phyloP scores from a whole-genome alignment of 64 coral and sea anemone genomes.

The Catalaphyllia jardinei region DNA sequence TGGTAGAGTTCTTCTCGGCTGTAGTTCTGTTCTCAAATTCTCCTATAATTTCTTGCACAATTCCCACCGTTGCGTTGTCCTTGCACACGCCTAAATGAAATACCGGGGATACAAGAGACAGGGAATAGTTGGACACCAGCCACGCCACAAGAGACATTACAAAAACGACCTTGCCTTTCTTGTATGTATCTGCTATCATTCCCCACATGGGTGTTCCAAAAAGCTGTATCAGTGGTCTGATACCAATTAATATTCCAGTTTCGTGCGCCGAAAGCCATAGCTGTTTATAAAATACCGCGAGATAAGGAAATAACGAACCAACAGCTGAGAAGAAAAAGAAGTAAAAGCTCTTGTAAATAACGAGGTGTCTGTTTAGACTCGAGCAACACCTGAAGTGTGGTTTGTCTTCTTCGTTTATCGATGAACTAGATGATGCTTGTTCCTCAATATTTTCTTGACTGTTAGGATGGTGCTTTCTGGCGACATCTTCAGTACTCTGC shows the following conservation, averaged over 20 bases:
- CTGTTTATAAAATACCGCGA: slow-evolving; percentile 95
- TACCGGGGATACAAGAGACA: slow-evolving; percentile 65
- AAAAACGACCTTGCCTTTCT: slow-evolving; percentile 75
- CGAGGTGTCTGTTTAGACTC: slow-evolving; percentile 52
- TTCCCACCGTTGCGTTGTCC: slow-evolving; percentile 56
- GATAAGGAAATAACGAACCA: slow-evolving; percentile 87
- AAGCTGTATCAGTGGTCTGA: slow-evolving; percentile 80
- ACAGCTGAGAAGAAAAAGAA: slow-evolving; percentile 91
- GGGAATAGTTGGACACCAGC: slow-evolving; percentile 70
- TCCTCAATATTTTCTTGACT: background rate
- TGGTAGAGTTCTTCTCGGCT: background rate
- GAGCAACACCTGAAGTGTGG: slow-evolving; percentile 38
- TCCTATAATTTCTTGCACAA: slow-evolving; percentile 59
- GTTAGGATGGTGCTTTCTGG: background rate
- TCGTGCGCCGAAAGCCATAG: slow-evolving; percentile 83
- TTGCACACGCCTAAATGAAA: slow-evolving; percentile 52
- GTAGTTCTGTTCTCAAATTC: slow-evolving; percentile 15
- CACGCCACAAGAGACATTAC: slow-evolving; percentile 77
- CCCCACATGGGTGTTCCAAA: slow-evolving; percentile 77
- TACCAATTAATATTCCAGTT: slow-evolving; percentile 84
- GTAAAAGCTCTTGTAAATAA: slow-evolving; percentile 89
- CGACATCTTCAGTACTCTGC: background rate
- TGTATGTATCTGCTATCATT: slow-evolving; percentile 69
- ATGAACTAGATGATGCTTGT: background rate
- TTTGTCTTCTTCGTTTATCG: slow-evolving; percentile 6